Base-by-base conservation (phyloP, 1,140 invertebrate genomes). In the Apis laboriosa region DNA sequence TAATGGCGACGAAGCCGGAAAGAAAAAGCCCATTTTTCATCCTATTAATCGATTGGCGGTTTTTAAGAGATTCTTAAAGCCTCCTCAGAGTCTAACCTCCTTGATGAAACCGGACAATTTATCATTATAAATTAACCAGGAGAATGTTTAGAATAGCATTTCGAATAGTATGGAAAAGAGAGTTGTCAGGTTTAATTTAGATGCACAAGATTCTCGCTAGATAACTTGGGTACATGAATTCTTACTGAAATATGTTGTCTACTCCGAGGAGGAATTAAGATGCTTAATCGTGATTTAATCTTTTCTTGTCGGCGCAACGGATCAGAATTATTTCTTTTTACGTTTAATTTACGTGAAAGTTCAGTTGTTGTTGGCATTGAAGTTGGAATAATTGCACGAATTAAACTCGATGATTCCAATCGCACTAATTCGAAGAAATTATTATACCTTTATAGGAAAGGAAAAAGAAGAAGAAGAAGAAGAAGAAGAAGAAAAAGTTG, bases 21-120 rank as follows among this genome's bases (percentile, higher is more conserved):
- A 24, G 49, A 66, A 72, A 72, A 53, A 28, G 8, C n/a, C 43
- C 28, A 58, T 73, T 73, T 73, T 58, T 73, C 55, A 34, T 58
- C 17, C 28, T 12, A 73, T 73, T 58, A 58, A 73, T 73, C 55
- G 71, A 73, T 73, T 21, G 71, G 19, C 21, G 13, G 43, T 53
- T 70, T 51, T 12, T 2, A 43, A 43, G 1, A 53, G 21, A 51
- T 70, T 24, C 67, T 51, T 24, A 43, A 24, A 24, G 24, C 24
- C 24, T 24, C 4, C 64, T 63, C 9, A 28, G 63, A 15, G 2
- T 49, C 2, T 51, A 13, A 1, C 67, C 51, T 51, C 15, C 49
- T 51, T 43, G 49, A 53, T 17, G 67, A 70, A 51, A 70, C 67
- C 7, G 13, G 12, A 70, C 49, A 51, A 70, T 70, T 51, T 53